Base-by-base conservation (phyloP, 2,113 vertebrate genomes). In the Puffinus mauretanicus region DNA sequence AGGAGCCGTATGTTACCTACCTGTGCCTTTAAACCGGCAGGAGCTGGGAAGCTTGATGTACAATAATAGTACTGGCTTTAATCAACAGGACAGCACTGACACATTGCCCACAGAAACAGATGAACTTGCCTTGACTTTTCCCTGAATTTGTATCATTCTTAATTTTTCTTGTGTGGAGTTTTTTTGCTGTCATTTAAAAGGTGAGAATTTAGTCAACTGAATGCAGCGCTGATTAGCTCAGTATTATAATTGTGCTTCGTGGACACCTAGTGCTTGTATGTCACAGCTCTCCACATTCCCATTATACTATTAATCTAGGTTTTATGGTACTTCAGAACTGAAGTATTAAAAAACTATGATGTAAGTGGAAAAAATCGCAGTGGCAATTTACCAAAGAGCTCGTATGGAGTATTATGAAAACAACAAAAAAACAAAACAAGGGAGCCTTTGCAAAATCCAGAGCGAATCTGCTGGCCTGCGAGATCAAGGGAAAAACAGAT, bases 281-380 rank as follows among this genome's bases (percentile, higher is more conserved):
- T 47, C 80, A 76, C 70, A 94, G 93, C 78, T 96, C 91, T 97
- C 66, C 89, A 96, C 94, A 95, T 85, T 94, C 78, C 78, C 75
- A 93, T 95, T 95, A 93, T 70, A 42, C n/a, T 77, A 91, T 82
- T 88, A 94, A 95, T 94, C 62, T 82, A 54, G 73, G 66, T 62
- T 96, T 95, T 89, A 93, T 89, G 66, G 70, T 73, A 93, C 95
- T 97, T 97, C 62, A 95, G 54, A 94, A 80, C 11, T 94, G 49
- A 96, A 97, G 93, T 73, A 58, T 80, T 70, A 66, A 87, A 96
- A 92, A 89, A 79, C 36, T 66, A 34, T 87, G 44, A 86, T 86
- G 81, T 49, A 82, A 93, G 64, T 88, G 79, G 64, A 86, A 94
- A 78, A 94, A 93, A 94, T 57, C 26, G 32, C 46, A 27, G 46